A percentile compares a stretch with the other conserved stretches of the same genome.
These are phyloP conservation scores for Aphodius granarius DNA, from an alignment of 2,888 invertebrate species.

Conservation along the genomic window DNA sequence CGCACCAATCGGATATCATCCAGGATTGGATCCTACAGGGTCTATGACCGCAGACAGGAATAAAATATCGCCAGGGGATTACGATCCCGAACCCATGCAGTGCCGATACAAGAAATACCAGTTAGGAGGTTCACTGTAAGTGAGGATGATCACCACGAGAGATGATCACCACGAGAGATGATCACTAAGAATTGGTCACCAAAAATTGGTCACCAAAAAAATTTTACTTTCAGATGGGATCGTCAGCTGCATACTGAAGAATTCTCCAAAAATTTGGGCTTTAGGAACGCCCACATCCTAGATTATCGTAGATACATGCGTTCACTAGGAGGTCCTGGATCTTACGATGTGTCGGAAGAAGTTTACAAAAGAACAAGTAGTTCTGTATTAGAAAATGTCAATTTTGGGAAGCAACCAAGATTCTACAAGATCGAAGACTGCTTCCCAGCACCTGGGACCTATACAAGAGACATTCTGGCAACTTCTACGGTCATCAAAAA, in stretches of 20 bases:
- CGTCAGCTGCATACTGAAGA: conserved; percentile 36
- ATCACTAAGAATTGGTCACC: too few relatives aligned
- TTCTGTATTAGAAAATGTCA: conserved; percentile 33
- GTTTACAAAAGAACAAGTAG: conserved; percentile 28
- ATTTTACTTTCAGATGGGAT: conserved; percentile 37
- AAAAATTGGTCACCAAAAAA: not conserved
- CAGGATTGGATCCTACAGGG: conserved; percentile 35
- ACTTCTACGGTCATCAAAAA: conserved; percentile 24
- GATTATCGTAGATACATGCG: conserved; percentile 30
- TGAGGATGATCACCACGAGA: too few relatives aligned
- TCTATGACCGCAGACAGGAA: conserved; percentile 21
- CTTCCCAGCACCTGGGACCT: conserved; percentile 37
- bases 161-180: too few relatives aligned
- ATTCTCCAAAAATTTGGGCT: conserved; percentile 41
- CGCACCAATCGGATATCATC: conserved; percentile 38
- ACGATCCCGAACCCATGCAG: conserved; percentile 27
- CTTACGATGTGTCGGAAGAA: conserved; percentile 36
- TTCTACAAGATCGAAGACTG: conserved; percentile 30
- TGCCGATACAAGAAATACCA: conserved; percentile 32
- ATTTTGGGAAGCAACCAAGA: conserved; percentile 37
- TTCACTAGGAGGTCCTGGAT: conserved; percentile 38
- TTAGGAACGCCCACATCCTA: conserved; percentile 36
- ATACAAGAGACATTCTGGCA: not conserved
- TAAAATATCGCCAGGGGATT: conserved; percentile 36
- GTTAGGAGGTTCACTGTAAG: conserved; percentile 21